These are phyloP conservation scores for Actinia equina DNA, from an alignment of 64 coral and sea anemone species.

Conservation along the genomic window DNA sequence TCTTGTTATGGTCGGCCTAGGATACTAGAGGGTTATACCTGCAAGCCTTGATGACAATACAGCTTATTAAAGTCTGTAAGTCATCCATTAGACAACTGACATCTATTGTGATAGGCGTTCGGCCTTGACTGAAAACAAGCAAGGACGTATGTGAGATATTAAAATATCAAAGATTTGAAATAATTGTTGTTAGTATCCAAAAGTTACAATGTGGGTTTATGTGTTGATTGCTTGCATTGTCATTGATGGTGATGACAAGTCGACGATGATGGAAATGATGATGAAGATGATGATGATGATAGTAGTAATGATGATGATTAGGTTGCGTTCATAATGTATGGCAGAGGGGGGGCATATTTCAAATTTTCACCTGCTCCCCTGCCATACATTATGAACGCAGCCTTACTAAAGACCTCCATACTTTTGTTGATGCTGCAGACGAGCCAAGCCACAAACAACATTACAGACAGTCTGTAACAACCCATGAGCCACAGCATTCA, in stretches of 20 bases:
- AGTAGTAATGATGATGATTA: not conserved
- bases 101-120: not conserved
- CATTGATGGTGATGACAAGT: too few relatives aligned
- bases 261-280: not conserved
- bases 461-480: slow-evolving; percentile 85
- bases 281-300: not conserved
- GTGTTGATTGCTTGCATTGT: not conserved
- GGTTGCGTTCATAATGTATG: too few relatives aligned
- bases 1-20: not conserved
- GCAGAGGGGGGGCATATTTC: too few relatives aligned
- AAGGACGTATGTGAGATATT: not conserved
- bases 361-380: too few relatives aligned
- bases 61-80: slow-evolving; percentile 69
- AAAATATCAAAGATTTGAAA: not conserved
- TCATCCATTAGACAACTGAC: slow-evolving; percentile 39
- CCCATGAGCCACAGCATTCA: slow-evolving; percentile 83
- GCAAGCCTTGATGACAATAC: slow-evolving; percentile 83
- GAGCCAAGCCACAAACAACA: slow-evolving; percentile 54
- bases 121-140: not conserved
- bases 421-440: slow-evolving; percentile 63
- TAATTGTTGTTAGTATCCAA: too few relatives aligned
- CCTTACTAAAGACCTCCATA: not conserved
- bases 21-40: slow-evolving; percentile 42
- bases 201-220: not conserved
- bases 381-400: too few relatives aligned